Base-by-base conservation (phyloP, 2,888 invertebrate species). In the Sphaeridia pumilis region DNA sequence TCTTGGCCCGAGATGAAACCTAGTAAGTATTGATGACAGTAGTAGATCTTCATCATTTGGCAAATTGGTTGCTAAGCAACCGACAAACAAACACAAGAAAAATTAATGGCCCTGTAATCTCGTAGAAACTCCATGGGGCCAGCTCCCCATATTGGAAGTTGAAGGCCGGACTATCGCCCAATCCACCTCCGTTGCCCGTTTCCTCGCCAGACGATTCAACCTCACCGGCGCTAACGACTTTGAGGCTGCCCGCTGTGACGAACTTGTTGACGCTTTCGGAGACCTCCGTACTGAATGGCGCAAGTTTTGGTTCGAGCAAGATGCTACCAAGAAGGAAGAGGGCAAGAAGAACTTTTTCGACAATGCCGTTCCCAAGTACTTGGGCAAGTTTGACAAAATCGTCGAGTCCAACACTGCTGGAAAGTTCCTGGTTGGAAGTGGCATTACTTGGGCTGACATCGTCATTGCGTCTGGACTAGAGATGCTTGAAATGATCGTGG, bases 151-250 rank as follows among this genome's bases (percentile, higher is more conserved):
- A 12, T 48, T 66, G 22, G 59, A 63, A 51, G 58, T 60, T 20
- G 63, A 61, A 3, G 66, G 65, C 1, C 38, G 56, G 46, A 49
- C 50, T n/a, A 52, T 65, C 10, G 60, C 61, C 4, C 64, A 65
- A 49, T 60, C 64, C n/a, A 54, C 58, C n/a, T 57, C 63, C 28
- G 64, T 66, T 45, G 61, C 59, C 46, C 58, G 65, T 5, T 67
- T 58, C 47, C 54, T 67, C 21, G 66, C 64, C 0, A 52, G 60
- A 34, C 59, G 61, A 46, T 65, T 58, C 46, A 46, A 55, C n/a
- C 47, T 63, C 44, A 47, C 48, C 24, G 58, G 58, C 27, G 38
- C 31, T 4, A 54, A 59, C 44, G 58, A 58, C 5, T 56, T 58
- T 53, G 58, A 59, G n/a, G 57, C 57, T 20, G 58, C 58, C 3